A percentile compares a stretch with the other conserved stretches of the same genome.
Evolutionary conservation across 1,140 invertebrate species (phyloP).

Genomic region (Halictus rubicundus): DNA sequence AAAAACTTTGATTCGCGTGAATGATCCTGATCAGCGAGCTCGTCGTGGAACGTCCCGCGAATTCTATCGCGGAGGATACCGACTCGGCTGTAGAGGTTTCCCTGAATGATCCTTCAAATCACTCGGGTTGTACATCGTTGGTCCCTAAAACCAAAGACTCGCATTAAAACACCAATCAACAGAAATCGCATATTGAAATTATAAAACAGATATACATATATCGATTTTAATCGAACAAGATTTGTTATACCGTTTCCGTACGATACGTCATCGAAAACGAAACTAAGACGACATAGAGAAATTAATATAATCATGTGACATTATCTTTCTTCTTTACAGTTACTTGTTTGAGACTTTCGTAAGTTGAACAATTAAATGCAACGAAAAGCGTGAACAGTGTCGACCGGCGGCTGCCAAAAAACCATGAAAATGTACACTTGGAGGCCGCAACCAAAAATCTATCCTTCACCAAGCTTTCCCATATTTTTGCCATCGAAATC

Average conservation of each 20-base stretch:
- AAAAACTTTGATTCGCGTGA: constrained; percentile 20
- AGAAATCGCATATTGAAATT: not conserved
- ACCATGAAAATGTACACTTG: constrained; percentile 29
- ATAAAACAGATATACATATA: not conserved
- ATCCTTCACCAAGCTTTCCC: constrained; percentile 64
- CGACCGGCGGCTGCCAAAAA: constrained; percentile 10
- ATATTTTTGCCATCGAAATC: constrained; percentile 37
- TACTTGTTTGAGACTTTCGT: constrained; percentile 8
- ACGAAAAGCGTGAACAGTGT: constrained; percentile 26
- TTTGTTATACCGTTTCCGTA: constrained; percentile 2
- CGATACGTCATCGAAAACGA: not conserved
- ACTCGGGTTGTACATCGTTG: constrained; percentile 75
- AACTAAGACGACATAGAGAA: not conserved
- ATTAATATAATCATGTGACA: not conserved
- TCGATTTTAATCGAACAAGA: constrained; percentile 7
- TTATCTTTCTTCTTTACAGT: constrained; percentile 1
- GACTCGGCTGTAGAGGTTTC: constrained; percentile 64
- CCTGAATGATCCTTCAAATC: constrained; percentile 70
- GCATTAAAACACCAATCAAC: not conserved
- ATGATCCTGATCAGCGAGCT: constrained; percentile 34
- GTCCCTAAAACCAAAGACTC: constrained; percentile 67
- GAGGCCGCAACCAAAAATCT: constrained; percentile 22
- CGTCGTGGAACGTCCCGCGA: constrained; percentile 10
- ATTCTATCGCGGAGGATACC: constrained; percentile 74
- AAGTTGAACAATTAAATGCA: not conserved